phyloP scores from a whole-genome alignment of 2,888 invertebrate species.

The Patella ulyssiponensis region DNA sequence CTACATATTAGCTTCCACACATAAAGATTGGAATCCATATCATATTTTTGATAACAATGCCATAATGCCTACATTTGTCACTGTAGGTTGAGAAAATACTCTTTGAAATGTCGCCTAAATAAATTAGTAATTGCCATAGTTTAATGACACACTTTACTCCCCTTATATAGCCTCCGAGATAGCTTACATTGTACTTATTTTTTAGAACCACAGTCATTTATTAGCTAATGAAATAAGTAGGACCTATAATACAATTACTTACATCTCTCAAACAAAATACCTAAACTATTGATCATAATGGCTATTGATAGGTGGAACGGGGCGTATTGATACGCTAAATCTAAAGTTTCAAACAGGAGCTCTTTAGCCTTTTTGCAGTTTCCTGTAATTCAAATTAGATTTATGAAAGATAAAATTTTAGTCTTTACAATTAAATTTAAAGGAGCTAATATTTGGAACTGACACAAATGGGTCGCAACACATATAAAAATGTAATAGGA shows the following conservation, averaged over 20 bases:
- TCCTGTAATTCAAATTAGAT: conserved; percentile 22
- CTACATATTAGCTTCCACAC: too few species aligned
- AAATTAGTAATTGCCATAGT: too few species aligned
- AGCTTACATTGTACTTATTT: neutral
- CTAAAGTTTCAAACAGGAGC: conserved; percentile 27
- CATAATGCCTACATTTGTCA: too few species aligned
- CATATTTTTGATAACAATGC: too few species aligned
- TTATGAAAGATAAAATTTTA: too few species aligned
- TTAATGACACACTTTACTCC: too few species aligned
- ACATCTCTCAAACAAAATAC: conserved; percentile 36
- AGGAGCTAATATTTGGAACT: too few species aligned
- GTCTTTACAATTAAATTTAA: neutral
- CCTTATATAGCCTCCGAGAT: too few species aligned
- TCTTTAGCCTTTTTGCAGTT: conserved; percentile 22
- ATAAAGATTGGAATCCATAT: too few species aligned
- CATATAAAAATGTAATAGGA: too few species aligned
- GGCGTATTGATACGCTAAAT: conserved; percentile 22
- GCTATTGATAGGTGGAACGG: conserved; percentile 33
- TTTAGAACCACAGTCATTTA: neutral
- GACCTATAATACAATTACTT: conserved; percentile 21
- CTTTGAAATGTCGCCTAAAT: too few species aligned
- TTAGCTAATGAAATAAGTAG: neutral
- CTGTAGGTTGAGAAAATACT: too few species aligned
- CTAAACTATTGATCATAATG: conserved; percentile 38
- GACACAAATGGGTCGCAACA: neutral